A percentile compares a stretch with the other conserved stretches of the same genome.
These are phyloP conservation scores for Punctoribates punctum DNA, from an alignment of 2,888 invertebrate species.

Conservation along the genomic window DNA sequence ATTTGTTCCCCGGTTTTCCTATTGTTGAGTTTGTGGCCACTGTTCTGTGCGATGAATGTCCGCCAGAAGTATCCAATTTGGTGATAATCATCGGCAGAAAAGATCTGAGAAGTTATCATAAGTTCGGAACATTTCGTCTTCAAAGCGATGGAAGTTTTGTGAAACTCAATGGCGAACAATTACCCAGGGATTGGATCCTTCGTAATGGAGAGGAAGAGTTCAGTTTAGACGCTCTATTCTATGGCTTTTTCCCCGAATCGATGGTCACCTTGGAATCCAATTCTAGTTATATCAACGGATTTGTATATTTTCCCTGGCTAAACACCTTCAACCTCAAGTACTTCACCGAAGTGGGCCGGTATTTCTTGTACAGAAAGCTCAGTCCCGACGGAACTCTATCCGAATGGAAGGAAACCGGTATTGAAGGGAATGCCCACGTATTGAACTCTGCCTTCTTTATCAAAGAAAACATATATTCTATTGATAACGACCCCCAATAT, in stretches of 20 bases:
- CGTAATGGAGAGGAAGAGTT: background rate
- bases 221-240: background rate
- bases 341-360: background rate
- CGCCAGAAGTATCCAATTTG: background rate
- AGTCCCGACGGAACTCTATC: background rate
- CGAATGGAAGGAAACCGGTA: background rate
- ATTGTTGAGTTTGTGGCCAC: background rate
- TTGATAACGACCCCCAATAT: background rate
- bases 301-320: background rate
- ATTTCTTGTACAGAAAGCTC: background rate
- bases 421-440: background rate
- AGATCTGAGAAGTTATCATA: background rate
- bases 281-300: background rate
- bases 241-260: constrained; percentile 4
- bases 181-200: background rate
- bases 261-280: background rate
- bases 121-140: background rate
- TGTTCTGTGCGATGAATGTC: background rate
- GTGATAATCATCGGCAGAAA: constrained; percentile 5
- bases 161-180: background rate
- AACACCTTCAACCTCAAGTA: background rate
- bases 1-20: background rate
- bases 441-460: background rate
- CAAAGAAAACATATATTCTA: background rate
- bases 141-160: background rate